Percentiles rank a stretch among this genome's conserved stretches.
phyloP scores from a whole-genome alignment of 2,888 invertebrate species.

The Chrysopilus asiliformis region DNA sequence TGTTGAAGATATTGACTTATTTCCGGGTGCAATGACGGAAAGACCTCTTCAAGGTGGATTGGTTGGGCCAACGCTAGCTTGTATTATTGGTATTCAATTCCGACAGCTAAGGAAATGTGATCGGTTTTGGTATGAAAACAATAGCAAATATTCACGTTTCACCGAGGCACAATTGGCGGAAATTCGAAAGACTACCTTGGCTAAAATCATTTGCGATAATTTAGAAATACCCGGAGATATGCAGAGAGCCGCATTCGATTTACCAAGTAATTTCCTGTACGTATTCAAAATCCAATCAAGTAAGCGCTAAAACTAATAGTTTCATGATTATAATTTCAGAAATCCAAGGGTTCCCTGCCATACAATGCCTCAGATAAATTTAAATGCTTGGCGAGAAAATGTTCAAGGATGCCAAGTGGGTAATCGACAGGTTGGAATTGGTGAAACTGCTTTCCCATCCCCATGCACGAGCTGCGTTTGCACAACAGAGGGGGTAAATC shows the following conservation, averaged over 20 bases:
- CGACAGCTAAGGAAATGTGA: slow-evolving; percentile 83
- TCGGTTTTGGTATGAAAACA: slow-evolving; percentile 91
- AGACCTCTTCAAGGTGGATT: slow-evolving; percentile 77
- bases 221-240: slow-evolving; percentile 73
- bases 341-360: slow-evolving; percentile 79
- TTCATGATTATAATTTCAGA: slow-evolving; percentile 31
- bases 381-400: slow-evolving; percentile 73
- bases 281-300: slow-evolving; percentile 20
- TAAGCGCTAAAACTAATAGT: slow-evolving; percentile 1
- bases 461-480: slow-evolving; percentile 85
- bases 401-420: slow-evolving; percentile 72
- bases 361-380: slow-evolving; percentile 64
- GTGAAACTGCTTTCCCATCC: slow-evolving; percentile 75
- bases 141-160: slow-evolving; percentile 62
- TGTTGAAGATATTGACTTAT: slow-evolving; percentile 92
- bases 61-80: slow-evolving; percentile 89
- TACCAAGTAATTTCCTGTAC: slow-evolving; percentile 79
- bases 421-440: slow-evolving; percentile 61
- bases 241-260: slow-evolving; percentile 79
- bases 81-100: slow-evolving; percentile 91
- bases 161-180: slow-evolving; percentile 78
- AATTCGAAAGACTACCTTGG: slow-evolving; percentile 70
- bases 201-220: slow-evolving; percentile 81
- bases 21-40: slow-evolving; percentile 90
- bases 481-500: slow-evolving; percentile 66